Base-by-base conservation (phyloP, 2,797 vertebrate species). In the Eutrigla gurnardus region DNA sequence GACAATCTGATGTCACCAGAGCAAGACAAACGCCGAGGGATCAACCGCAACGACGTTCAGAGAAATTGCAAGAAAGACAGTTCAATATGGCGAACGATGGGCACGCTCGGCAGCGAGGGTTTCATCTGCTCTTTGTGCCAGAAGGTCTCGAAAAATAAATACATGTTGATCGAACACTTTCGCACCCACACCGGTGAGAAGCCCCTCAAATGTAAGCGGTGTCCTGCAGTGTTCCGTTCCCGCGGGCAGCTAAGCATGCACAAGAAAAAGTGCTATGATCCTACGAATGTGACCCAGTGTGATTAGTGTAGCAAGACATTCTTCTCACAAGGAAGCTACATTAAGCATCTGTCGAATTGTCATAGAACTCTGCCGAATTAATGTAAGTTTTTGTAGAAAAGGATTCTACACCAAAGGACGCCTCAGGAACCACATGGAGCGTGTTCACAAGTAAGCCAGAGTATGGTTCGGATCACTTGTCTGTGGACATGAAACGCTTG, bases 131-230 rank as follows among this genome's bases (percentile, higher is more conserved):
- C 2, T 0, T 1, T 47, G n/a, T 92, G 89, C 61, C 13, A 59
- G 25, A 85, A 66, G 70, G 3, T 71, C 1, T 0, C 15, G 3
- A 76, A 0, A 53, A 63, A 1, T 35, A 69, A 71, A 62, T 7
- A 0, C 5, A 0, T 3, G 3, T 36, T 88, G 37, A 53, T 67
- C 11, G 54, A 86, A 61, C 90, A 92, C 57, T 57, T 64, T 33
- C 37, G 54, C 52, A 65, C 68, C 12, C 87, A 90, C 82, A 81
- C 84, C 2, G 77, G 82, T 25, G 88, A 90, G 37, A 88, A n/a
- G 63, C 82, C 80, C 1, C 0, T 77, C 3, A 45, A 12, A 9
- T 89, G 90, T 57, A 18, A 70, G 1, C 1, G 0, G 5, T 92
- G 89, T 55, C 4, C 25, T 1, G 35, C 18, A 57, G 57, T 0